phyloP scores from a whole-genome alignment of 2,113 vertebrate species.

The Eudyptes chrysolophus region DNA sequence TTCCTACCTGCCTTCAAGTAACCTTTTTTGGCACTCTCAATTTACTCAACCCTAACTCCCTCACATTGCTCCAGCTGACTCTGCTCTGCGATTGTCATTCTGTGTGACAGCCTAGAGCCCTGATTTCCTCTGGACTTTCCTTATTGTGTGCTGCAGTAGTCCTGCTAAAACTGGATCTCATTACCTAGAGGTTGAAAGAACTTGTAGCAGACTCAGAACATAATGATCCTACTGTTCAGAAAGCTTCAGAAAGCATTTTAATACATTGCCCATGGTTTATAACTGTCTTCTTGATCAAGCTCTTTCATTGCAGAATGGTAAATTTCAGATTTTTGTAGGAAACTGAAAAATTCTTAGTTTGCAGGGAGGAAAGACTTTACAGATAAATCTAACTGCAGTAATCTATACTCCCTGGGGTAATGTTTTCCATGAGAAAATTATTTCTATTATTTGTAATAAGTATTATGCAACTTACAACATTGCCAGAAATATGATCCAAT shows the following conservation, averaged over 20 bases:
- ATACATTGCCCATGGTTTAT: not conserved
- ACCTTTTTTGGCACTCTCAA: not conserved
- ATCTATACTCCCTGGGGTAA: not conserved
- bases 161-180: not conserved
- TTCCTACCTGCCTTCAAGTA: not conserved
- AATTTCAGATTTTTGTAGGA: not conserved
- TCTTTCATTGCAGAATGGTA: not conserved
- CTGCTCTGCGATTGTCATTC: not conserved
- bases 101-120: not conserved
- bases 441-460: slow-evolving; percentile 31
- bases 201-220: not conserved
- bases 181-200: not conserved
- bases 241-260: not conserved
- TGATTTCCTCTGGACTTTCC: not conserved
- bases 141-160: not conserved
- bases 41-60: not conserved
- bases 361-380: not conserved
- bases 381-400: not conserved
- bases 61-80: not conserved
- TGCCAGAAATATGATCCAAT: slow-evolving; percentile 34
- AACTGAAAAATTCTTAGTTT: not conserved
- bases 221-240: not conserved
- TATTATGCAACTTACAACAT: not conserved
- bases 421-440: not conserved
- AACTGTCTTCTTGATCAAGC: not conserved